Base-by-base conservation (phyloP, 2,888 invertebrate species). In the Eupithecia insigniata region DNA sequence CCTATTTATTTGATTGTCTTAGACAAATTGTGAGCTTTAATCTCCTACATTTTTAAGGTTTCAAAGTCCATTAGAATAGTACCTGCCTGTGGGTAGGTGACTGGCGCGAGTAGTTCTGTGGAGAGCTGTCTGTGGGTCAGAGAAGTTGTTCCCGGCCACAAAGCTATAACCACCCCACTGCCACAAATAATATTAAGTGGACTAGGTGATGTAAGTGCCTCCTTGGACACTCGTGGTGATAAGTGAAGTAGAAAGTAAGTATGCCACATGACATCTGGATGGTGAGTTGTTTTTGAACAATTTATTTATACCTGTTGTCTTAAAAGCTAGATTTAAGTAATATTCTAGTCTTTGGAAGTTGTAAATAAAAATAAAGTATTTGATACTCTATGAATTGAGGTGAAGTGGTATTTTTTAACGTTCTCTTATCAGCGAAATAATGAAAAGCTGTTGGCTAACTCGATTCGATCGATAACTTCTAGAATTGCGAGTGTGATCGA, bases 191-290 rank as follows among this genome's bases (percentile, higher is more conserved):
- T 79, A 70, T 79, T 16, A 83, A 75, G 83, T 81, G 34, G 16
- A 83, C 81, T 83, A 84, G 80, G 83, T 84, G 85, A 74, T 74
- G 66, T 46, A 66, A 66, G 74, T 74, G 74, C 86, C 82, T 81
- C 80, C 79, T 80, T 81, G 80, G 80, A 84, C 80, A 82, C 82
- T 81, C 76, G 26, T 26, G 78, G 79, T 82, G 83, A 82, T 87
- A 83, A 87, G 87, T 88, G 89, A 88, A 87, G 85, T 89, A 89
- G 87, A 87, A 85, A 89, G 89, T 89, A 87, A 85, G 86, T 86
- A 80, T 81, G 14, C 75, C 73, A 72, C 80, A 67, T 80, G 84
- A 83, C 83, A 81, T 79, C 82, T 82, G 81, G 77, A 83, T 82
- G 87, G 85, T 87, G 85, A 84, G 80, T 58, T 80, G 77, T 82